These are phyloP conservation scores for Phylloscopus collybita DNA, from an alignment of 2,797 vertebrate genomes.

Conservation along the genomic window DNA sequence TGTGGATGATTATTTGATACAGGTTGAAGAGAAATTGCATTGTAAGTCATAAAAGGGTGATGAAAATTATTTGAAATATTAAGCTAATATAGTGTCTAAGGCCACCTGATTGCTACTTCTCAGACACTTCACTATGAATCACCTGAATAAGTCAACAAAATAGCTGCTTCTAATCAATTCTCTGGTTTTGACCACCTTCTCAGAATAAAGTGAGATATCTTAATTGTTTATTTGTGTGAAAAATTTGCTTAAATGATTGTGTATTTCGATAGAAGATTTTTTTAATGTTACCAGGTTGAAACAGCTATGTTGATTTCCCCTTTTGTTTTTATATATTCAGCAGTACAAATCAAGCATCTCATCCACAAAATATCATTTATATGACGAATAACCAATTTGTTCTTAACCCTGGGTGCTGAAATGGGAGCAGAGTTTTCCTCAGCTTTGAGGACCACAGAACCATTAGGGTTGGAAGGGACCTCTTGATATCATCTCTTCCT, in stretches of 20 bases:
- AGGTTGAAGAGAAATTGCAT: neutral
- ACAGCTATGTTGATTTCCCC: neutral
- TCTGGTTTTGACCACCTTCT: neutral
- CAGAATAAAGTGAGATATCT: neutral
- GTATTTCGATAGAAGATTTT: neutral
- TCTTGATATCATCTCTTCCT: neutral
- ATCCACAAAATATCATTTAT: neutral
- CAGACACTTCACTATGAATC: neutral
- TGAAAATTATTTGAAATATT: slow-evolving; percentile 14
- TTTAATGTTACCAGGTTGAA: neutral
- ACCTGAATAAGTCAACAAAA: neutral
- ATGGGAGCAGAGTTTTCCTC: neutral
- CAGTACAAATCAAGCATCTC: neutral
- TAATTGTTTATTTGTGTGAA: neutral
- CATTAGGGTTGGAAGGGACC: neutral
- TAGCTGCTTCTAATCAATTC: neutral
- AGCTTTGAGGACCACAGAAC: neutral
- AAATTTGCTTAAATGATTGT: neutral
- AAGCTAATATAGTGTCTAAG: neutral
- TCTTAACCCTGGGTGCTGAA: neutral
- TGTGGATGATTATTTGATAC: neutral
- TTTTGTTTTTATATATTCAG: neutral
- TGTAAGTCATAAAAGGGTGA: neutral
- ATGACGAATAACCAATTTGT: neutral
- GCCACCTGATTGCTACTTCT: neutral